Conservation (phyloP, 2,888 invertebrate genomes). For the Agrochola circellaris region DNA sequence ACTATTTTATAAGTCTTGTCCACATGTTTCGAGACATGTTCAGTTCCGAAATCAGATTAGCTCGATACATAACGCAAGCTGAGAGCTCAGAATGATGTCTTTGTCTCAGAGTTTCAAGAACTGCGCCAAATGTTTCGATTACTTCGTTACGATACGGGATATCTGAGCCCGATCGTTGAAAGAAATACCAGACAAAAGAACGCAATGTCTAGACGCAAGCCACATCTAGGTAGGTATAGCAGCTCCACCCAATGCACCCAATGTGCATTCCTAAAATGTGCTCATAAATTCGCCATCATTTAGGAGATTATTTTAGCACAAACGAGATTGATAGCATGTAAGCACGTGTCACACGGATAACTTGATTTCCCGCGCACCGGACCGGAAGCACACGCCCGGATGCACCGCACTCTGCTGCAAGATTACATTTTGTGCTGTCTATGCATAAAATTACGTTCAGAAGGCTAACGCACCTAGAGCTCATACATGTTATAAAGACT, state of each 20-base stretch:
- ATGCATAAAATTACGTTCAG: conserved; percentile 23
- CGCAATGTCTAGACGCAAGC: neutral
- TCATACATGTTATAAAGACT: neutral
- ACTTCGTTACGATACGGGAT: neutral
- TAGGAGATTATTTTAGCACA: conserved; percentile 40
- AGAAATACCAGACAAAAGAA: neutral
- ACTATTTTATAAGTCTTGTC: neutral
- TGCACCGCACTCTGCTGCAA: conserved; percentile 59
- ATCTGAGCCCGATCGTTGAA: neutral
- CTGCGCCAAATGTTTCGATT: neutral
- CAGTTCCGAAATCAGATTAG: neutral
- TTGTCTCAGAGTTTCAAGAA: neutral
- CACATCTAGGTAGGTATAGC: neutral
- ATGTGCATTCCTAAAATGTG: conserved; percentile 15
- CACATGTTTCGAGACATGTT: neutral
- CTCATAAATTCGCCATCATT: conserved; percentile 21
- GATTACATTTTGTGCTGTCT: conserved; percentile 54
- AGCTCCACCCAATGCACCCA: neutral
- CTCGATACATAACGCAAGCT: neutral
- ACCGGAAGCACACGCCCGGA: conserved; percentile 71
- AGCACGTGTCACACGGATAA: conserved; percentile 62
- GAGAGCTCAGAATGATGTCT: neutral
- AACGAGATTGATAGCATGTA: conserved; percentile 32
- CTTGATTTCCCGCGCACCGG: conserved; percentile 73
- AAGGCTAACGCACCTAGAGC: neutral